A percentile compares a stretch with the other conserved stretches of the same genome.
Conservation (phyloP, 2,113 vertebrate genomes). For the Callorhinus ursinus region DNA sequence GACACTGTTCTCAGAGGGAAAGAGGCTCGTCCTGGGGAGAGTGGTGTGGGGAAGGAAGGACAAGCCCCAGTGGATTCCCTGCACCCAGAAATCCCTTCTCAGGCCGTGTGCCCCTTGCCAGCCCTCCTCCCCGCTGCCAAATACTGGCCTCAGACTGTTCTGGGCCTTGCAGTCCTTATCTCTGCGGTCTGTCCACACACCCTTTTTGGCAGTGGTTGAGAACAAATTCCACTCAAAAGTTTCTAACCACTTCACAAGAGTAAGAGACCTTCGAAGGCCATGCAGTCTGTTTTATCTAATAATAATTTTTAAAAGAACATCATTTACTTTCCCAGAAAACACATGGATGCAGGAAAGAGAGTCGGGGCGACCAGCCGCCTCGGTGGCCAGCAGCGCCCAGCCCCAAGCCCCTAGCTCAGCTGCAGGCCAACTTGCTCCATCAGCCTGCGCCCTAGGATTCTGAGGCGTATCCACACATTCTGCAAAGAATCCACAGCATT, state of each 20-base stretch:
- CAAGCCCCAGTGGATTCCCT: not conserved
- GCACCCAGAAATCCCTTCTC: not conserved
- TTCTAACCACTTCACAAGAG: conserved; percentile 75
- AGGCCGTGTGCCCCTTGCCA: not conserved
- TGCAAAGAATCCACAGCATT: conserved; percentile 40
- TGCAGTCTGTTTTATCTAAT: conserved; percentile 63
- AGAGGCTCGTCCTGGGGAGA: not conserved
- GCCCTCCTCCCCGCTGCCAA: not conserved
- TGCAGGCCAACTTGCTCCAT: not conserved
- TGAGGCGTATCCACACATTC: conserved; percentile 5
- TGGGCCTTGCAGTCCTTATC: conserved; percentile 58
- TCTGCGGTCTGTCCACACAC: conserved; percentile 59
- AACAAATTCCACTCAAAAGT: conserved; percentile 79
- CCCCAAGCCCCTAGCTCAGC: not conserved
- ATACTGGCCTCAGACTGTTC: not conserved
- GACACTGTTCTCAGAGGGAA: not conserved
- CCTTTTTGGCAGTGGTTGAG: conserved; percentile 52
- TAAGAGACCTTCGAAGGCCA: conserved; percentile 30
- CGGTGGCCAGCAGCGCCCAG: not conserved
- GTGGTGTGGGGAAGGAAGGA: not conserved
- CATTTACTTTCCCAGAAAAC: conserved; percentile 57
- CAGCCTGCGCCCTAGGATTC: not conserved
- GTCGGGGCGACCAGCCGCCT: not conserved
- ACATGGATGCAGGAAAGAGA: not conserved
- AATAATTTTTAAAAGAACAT: conserved; percentile 42